Conservation (phyloP, 2,113 vertebrate genomes). For the Protobothrops flavoviridis region DNA sequence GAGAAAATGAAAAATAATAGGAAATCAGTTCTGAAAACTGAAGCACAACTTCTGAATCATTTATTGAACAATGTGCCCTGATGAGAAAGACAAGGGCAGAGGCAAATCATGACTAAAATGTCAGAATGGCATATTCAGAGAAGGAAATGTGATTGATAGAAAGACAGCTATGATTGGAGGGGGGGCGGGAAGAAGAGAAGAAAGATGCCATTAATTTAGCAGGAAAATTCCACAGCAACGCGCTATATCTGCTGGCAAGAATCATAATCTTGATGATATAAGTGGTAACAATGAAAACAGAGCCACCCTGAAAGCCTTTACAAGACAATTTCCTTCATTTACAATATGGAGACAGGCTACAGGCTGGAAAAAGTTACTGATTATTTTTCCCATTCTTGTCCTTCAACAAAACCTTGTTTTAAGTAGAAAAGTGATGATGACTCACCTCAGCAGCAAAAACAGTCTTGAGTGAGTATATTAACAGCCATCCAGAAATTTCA, state of each 20-base stretch:
- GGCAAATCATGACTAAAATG: not conserved
- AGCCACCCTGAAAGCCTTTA: not conserved
- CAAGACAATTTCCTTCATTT: not conserved
- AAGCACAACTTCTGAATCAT: not conserved
- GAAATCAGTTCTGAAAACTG: not conserved
- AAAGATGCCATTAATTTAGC: not conserved
- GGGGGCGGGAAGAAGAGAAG: too few species aligned
- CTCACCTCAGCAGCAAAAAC: not conserved
- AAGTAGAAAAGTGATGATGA: not conserved
- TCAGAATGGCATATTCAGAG: not conserved
- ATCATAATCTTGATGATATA: not conserved
- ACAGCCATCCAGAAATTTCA: not conserved
- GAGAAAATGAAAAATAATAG: not conserved
- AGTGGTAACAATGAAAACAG: not conserved
- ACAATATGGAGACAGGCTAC: not conserved
- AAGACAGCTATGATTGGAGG: accelerated
- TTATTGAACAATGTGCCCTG: not conserved
- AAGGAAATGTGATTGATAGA: not conserved
- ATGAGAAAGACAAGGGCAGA: not conserved
- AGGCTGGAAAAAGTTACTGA: not conserved
- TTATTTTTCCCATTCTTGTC: not conserved
- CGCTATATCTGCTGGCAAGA: not conserved
- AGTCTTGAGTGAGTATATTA: not conserved
- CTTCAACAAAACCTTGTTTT: not conserved
- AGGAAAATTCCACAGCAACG: not conserved